Evolutionary conservation across 1,140 invertebrate species (phyloP).

Genomic region (Drosophila nasuta): DNA sequence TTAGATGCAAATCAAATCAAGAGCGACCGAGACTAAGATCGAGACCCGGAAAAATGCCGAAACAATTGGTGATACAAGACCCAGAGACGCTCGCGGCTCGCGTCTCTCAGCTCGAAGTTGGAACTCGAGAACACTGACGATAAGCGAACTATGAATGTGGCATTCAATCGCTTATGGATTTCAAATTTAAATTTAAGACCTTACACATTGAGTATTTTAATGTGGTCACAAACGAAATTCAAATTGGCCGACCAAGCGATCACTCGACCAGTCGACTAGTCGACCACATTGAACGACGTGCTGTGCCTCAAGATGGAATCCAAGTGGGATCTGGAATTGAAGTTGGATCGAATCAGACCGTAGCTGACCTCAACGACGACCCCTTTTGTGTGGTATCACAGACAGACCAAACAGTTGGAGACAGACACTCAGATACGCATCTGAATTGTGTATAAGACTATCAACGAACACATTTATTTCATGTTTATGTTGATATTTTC

Average conservation of each 20-base stretch:
- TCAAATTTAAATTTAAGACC: slow-evolving; percentile 83
- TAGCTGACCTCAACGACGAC: slow-evolving; percentile 65
- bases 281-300: slow-evolving; percentile 33
- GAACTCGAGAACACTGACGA: background rate
- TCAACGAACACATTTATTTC: slow-evolving; percentile 83
- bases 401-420: slow-evolving; percentile 5
- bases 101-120: too few species aligned
- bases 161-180: slow-evolving; percentile 82
- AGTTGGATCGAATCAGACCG: slow-evolving; percentile 5
- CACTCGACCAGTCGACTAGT: background rate
- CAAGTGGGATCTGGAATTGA: slow-evolving; percentile 1
- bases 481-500: slow-evolving; percentile 84
- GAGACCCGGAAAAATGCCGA: slow-evolving; percentile 16
- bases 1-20: slow-evolving; percentile 82
- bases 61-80: background rate
- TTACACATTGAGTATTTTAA: slow-evolving; percentile 84
- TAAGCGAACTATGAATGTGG: slow-evolving; percentile 77
- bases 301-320: slow-evolving; percentile 29
- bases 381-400: slow-evolving; percentile 63
- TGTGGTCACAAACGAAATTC: slow-evolving; percentile 75
- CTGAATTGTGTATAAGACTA: slow-evolving; percentile 81
- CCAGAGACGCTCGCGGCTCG: background rate
- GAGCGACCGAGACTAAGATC: slow-evolving; percentile 37
- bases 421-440: slow-evolving; percentile 62
- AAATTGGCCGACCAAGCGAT: slow-evolving; percentile 55